These are phyloP conservation scores for Argopecten irradians DNA, from an alignment of 1,140 invertebrate genomes.

Conservation along the genomic window DNA sequence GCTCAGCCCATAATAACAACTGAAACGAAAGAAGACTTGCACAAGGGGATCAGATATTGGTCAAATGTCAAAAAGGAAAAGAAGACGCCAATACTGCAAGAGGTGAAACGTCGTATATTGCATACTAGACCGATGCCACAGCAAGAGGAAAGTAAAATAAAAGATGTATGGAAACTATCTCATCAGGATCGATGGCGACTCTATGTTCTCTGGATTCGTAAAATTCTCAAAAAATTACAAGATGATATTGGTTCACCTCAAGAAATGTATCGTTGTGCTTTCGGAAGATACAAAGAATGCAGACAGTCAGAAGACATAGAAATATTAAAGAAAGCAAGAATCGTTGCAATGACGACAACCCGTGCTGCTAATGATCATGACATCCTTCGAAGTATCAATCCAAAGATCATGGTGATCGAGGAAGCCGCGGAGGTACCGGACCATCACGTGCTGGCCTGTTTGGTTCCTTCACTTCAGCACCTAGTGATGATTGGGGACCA, in stretches of 20 bases:
- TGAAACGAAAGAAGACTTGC: not conserved
- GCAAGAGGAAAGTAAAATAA: constrained; percentile 33
- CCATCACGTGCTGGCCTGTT: constrained; percentile 65
- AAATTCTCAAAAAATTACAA: constrained; percentile 34
- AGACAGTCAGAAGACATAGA: constrained; percentile 51
- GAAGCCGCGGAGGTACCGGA: constrained; percentile 73
- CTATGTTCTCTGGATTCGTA: constrained; percentile 67
- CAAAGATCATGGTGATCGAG: constrained; percentile 70
- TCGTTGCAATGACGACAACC: constrained; percentile 74
- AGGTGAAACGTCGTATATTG: not conserved
- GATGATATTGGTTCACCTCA: constrained; percentile 28
- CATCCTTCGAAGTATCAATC: constrained; percentile 52
- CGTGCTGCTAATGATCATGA: constrained; percentile 62
- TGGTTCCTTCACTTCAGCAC: constrained; percentile 85
- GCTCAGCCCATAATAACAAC: not conserved
- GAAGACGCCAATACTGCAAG: not conserved
- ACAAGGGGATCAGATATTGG: not conserved
- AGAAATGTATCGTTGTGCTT: constrained; percentile 45
- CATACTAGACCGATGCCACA: constrained; percentile 27
- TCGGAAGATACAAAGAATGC: constrained; percentile 47
- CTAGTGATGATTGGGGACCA: constrained; percentile 89
- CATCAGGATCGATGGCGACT: constrained; percentile 69
- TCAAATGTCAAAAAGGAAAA: not conserved
- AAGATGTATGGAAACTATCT: constrained; percentile 63
- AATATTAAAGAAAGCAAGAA: constrained; percentile 62